Percentiles rank a stretch among this genome's conserved stretches.
These are phyloP conservation scores for Pristionchus mayeri DNA, from an alignment of 2,888 invertebrate species.

Conservation along the genomic window DNA sequence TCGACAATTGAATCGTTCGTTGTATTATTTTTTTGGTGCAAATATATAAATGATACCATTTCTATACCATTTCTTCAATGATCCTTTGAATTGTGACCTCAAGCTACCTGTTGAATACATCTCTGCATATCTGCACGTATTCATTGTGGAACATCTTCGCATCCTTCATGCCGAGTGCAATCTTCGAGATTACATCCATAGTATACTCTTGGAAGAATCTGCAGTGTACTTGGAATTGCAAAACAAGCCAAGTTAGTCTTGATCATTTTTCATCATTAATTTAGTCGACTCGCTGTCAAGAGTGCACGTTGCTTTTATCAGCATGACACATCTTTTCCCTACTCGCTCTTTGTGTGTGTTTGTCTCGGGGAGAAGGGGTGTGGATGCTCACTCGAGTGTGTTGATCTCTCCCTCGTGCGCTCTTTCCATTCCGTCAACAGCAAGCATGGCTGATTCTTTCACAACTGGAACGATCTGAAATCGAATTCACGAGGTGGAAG, in stretches of 20 bases:
- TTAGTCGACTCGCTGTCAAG: too few species aligned
- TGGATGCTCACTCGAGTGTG: slow-evolving; percentile 33
- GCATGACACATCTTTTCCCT: not conserved
- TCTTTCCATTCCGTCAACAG: slow-evolving; percentile 18
- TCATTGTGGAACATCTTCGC: slow-evolving; percentile 56
- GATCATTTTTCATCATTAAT: too few species aligned
- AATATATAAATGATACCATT: too few species aligned
- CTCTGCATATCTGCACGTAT: slow-evolving; percentile 44
- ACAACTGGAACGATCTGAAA: slow-evolving; percentile 3
- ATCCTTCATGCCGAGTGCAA: slow-evolving; percentile 62
- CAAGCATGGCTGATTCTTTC: not conserved
- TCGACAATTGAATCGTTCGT: too few species aligned
- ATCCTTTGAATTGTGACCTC: too few species aligned
- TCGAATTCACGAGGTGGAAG: not conserved
- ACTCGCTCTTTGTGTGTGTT: too few species aligned
- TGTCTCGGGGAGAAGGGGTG: too few species aligned
- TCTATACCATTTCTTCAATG: too few species aligned
- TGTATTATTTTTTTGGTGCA: too few species aligned
- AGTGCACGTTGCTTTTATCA: slow-evolving; percentile 1
- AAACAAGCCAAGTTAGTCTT: too few species aligned
- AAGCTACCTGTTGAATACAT: slow-evolving; percentile 31
- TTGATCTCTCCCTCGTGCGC: not conserved
- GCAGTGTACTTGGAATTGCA: too few species aligned
- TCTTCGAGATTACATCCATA: slow-evolving; percentile 60
- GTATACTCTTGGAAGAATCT: slow-evolving; percentile 64